Evolutionary conservation across 2,888 invertebrate genomes (phyloP).

Genomic region (Pterostichus niger): DNA sequence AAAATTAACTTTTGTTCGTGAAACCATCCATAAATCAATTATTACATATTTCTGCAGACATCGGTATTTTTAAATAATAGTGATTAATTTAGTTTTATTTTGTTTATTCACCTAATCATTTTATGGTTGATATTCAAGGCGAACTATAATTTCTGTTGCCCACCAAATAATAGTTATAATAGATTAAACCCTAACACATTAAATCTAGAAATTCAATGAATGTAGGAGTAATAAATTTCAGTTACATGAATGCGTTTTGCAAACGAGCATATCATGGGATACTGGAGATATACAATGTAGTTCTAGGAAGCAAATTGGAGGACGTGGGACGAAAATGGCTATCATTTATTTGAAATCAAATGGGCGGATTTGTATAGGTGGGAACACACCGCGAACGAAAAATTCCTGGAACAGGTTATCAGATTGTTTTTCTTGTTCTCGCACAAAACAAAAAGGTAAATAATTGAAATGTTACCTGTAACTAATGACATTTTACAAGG

Average conservation of each 20-base stretch:
- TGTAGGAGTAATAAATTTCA: conserved; percentile 20
- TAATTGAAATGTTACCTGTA: neutral
- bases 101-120: no score
- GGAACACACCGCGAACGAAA: neutral
- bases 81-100: no score
- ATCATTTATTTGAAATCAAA: conserved; percentile 36
- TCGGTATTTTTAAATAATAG: no score
- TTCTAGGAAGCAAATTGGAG: conserved; percentile 30
- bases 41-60: no score
- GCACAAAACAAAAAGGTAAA: neutral
- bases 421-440: neutral
- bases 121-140: no score
- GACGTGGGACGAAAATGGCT: conserved; percentile 22
- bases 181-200: conserved; percentile 27
- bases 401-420: conserved; percentile 4
- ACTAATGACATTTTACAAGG: neutral
- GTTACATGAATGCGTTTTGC: conserved; percentile 36
- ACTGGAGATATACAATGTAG: conserved; percentile 26
- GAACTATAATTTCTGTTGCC: no score
- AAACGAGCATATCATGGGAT: conserved; percentile 35
- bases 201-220: conserved; percentile 32
- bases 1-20: no score
- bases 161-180: no score
- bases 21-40: no score
- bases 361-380: conserved; percentile 24